phyloP scores from a whole-genome alignment of 1,140 invertebrate genomes.

The Ladona fulva region DNA sequence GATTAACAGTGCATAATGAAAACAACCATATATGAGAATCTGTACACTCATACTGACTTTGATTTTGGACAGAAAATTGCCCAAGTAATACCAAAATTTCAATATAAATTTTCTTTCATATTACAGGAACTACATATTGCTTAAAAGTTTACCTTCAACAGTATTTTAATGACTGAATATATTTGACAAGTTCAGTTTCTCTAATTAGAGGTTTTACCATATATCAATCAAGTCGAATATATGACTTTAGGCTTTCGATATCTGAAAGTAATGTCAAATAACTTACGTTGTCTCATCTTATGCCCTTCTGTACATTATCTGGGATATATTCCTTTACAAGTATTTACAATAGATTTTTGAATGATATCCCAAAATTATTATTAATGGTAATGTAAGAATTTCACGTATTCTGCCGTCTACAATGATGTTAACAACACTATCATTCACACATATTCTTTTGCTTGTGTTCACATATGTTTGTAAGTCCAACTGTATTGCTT shows the following conservation, averaged over 20 bases:
- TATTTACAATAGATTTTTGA: background rate
- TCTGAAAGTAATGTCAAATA: background rate
- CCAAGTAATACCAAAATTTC: background rate
- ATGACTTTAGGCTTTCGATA: background rate
- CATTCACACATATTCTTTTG: background rate
- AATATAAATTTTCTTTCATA: background rate
- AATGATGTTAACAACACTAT: background rate
- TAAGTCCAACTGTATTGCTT: background rate
- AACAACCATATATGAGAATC: too few relatives aligned
- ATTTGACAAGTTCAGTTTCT: background rate
- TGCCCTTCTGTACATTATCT: background rate
- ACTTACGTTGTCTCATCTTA: background rate
- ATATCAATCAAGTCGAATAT: background rate
- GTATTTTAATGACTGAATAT: background rate
- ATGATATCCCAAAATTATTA: background rate
- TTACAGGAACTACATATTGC: background rate
- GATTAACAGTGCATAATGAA: too few relatives aligned
- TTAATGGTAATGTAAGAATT: background rate
- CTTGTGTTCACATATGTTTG: background rate
- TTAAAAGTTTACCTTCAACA: background rate
- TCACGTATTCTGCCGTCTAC: background rate
- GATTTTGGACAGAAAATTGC: background rate
- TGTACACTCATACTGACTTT: too few relatives aligned
- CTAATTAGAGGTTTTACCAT: background rate
- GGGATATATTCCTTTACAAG: background rate